Evolutionary conservation across 2,888 invertebrate species (phyloP), one percentile per base, ranked within the genome.

Genomic region (Stegana nigrithorax): DNA sequence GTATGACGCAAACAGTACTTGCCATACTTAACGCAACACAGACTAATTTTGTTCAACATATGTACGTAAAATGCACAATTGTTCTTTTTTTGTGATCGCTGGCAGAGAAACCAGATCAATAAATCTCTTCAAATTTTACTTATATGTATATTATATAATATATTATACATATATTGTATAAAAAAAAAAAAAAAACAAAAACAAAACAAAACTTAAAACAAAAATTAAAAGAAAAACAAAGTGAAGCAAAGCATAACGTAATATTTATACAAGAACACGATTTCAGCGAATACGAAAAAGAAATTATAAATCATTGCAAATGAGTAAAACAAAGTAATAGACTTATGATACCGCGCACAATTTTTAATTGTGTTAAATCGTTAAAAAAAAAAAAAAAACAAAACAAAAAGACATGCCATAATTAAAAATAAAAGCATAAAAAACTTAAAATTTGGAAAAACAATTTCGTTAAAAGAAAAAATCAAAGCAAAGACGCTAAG

Each of bases 1-100:
- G 67, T 17, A 68, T 61, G 61, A 27, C 51, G 44, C 50, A 19
- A 21, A 65, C 50, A 63, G 19, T 27, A 51, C n/a, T 39, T 56
- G 47, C 21, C 47, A 50, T 50, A 23, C n/a, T 39, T 39, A 39
- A 29, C 6, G 29, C 6, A 29, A 29, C 6, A 29, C 6, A 7
- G 10, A 29, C 21, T 14, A 45, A 45, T 21, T 21, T 17, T 25
- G 25, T 23, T 4, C 60, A 63, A 39, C 5, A 23, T 21, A 27
- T 44, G 26, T 61, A 67, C 67, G 67, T 73, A 67, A 63, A 19
- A 73, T 72, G 71, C 70, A 73, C 69, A 69, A 70, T 78, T 78
- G 75, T 78, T 76, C 74, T 72, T 79, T n/a, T n/a, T 73, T 74
- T 81, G 81, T 81, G 80, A 81, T 81, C 70, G 64, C 73, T 76